Evolutionary conservation across 2,888 invertebrate genomes (phyloP).

Genomic region (Parnassius glacialis): DNA sequence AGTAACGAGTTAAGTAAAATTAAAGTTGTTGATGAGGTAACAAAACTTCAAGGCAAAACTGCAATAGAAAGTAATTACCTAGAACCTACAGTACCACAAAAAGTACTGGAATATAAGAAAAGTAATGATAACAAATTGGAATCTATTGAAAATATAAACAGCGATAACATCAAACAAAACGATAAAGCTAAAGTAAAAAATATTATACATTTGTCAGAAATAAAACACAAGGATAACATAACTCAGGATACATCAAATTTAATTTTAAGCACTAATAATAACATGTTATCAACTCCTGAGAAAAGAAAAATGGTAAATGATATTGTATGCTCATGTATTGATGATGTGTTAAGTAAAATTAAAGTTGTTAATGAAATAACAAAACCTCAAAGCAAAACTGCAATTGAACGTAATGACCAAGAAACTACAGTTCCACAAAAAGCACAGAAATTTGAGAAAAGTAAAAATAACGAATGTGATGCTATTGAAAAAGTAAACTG

Average conservation of each 20-base stretch:
- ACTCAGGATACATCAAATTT: neutral
- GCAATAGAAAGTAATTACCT: neutral
- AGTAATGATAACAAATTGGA: neutral
- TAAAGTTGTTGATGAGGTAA: constrained; percentile 3
- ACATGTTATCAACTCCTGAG: neutral
- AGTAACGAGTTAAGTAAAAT: neutral
- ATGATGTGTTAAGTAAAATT: constrained; percentile 1
- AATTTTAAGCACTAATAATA: neutral
- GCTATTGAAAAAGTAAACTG: neutral
- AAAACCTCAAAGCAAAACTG: neutral
- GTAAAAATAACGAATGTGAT: neutral
- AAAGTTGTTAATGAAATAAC: constrained; percentile 1
- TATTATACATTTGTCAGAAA: neutral
- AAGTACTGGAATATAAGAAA: neutral
- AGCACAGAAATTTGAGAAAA: neutral
- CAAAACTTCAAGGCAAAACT: neutral
- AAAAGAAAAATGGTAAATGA: neutral
- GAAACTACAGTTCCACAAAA: neutral
- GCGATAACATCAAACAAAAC: neutral
- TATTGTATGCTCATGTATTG: neutral
- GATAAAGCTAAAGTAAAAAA: neutral
- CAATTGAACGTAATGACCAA: neutral
- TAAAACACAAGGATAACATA: neutral
- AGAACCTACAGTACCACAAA: neutral
- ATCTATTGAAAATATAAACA: neutral